Evolutionary conservation across 2,797 vertebrate genomes (phyloP), one percentile per base, ranked within the genome.

Genomic region (Lepus townsendii): DNA sequence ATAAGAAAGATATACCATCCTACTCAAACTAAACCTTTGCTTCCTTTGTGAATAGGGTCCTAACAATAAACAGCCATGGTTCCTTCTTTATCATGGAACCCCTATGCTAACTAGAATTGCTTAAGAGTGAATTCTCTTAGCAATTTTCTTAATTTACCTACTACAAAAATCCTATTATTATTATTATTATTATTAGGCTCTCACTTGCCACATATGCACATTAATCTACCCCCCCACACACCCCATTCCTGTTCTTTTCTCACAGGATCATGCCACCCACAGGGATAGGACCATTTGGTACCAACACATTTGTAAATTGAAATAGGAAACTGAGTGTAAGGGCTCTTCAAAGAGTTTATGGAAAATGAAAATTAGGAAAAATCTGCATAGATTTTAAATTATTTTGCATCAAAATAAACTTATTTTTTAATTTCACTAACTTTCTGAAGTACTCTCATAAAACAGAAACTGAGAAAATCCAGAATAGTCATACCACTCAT

Each of bases 161-260:
- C 24, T 91, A 6, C 4, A 94, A 95, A 91, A 17, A 83, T 4
- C 0, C 11, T 72, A 26, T 32, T 79, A 71, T 60, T 76, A 38
- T 63, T n/a, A 73, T 54, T 82, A 79, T n/a, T 73, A 77, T 76
- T 90, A 88, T 65, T 85, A 82, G 69, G 35, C 77, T 92, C 92
- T 93, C 57, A 63, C 35, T 42, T 80, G 12, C 93, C 6, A 66
- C 13, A 42, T 13, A 62, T 1, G 5, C 8, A 47, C 38, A 75
- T 16, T 83, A 73, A 83, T 50, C 54, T 17, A 16, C 13, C 54
- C 54, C 54, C 17, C 3, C n/a, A n/a, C n/a, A n/a, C n/a, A 3
- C 54, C 66, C n/a, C 11, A 32, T 47, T 17, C 32, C 52, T 47
- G 13, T 35, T 88, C 16, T 96, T 63, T 83, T 75, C 22, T 65